These are phyloP conservation scores for Lasaia peninsularis DNA, from an alignment of 1,140 invertebrate species.

Conservation along the genomic window DNA sequence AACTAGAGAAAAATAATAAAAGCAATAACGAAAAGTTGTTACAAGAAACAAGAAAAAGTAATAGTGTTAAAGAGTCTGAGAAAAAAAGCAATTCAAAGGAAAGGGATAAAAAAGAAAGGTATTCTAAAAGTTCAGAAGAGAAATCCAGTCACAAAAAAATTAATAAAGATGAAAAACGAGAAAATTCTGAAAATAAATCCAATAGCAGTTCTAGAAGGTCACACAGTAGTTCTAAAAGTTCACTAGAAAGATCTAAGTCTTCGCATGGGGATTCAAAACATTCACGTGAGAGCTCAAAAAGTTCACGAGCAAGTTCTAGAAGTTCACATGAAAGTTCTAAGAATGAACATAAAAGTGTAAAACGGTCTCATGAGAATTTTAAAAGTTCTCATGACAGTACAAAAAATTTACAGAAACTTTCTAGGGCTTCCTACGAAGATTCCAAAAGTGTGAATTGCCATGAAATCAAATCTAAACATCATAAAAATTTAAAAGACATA, in stretches of 20 bases:
- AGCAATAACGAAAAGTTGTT: slow-evolving; percentile 8
- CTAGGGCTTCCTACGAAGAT: slow-evolving; percentile 36
- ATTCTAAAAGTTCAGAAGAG: slow-evolving; percentile 31
- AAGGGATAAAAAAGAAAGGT: slow-evolving; percentile 31
- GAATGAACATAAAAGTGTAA: slow-evolving; percentile 39
- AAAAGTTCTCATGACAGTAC: slow-evolving; percentile 36
- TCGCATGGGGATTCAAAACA: slow-evolving; percentile 27
- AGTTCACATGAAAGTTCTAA: slow-evolving; percentile 30
- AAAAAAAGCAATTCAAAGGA: slow-evolving; percentile 22
- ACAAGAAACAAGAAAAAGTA: slow-evolving; percentile 12
- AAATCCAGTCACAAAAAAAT: slow-evolving; percentile 52
- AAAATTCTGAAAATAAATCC: slow-evolving; percentile 42
- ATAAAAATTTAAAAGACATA: slow-evolving; percentile 33
- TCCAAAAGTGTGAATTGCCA: slow-evolving; percentile 41
- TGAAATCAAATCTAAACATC: slow-evolving; percentile 39
- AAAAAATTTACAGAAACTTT: slow-evolving; percentile 37
- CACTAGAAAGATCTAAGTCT: background rate
- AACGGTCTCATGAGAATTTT: slow-evolving; percentile 32
- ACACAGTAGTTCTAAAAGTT: slow-evolving; percentile 18
- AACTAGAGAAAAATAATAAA: slow-evolving; percentile 15
- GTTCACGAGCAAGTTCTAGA: slow-evolving; percentile 26
- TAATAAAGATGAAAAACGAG: slow-evolving; percentile 37
- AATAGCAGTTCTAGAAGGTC: slow-evolving; percentile 46
- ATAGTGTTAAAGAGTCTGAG: slow-evolving; percentile 3
- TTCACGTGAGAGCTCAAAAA: slow-evolving; percentile 39